Conservation (phyloP, 1,140 invertebrate genomes). For the Drosophila murphyi region DNA sequence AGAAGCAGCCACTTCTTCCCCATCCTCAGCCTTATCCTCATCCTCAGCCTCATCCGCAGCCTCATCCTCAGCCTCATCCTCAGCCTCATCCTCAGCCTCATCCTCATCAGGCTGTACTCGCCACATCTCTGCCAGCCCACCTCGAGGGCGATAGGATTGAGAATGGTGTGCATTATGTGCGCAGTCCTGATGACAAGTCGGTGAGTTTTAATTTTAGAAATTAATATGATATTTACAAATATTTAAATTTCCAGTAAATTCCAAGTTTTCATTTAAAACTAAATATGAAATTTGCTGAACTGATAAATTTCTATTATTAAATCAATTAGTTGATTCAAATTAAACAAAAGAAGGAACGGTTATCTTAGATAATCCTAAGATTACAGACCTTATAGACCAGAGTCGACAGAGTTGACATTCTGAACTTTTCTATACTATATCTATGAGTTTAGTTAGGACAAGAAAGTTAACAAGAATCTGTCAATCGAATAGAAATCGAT, state of each 20-base stretch:
- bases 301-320: too few species aligned
- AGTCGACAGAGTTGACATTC: too few species aligned
- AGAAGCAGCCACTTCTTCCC: constrained; percentile 3
- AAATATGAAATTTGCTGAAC: too few species aligned
- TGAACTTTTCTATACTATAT: too few species aligned
- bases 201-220: constrained; percentile 37
- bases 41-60: too few species aligned
- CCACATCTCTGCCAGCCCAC: constrained; percentile 54
- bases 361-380: too few species aligned
- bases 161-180: constrained; percentile 53
- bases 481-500: constrained; percentile 13
- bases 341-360: too few species aligned
- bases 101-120: constrained; percentile 24
- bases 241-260: background rate
- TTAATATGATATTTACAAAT: background rate
- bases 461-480: constrained; percentile 11
- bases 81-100: background rate
- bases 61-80: background rate
- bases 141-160: constrained; percentile 46
- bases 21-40: background rate
- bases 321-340: too few species aligned
- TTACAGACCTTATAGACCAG: too few species aligned
- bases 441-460: too few species aligned
- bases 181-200: constrained; percentile 52
- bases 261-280: too few species aligned